Base-by-base conservation (phyloP, 2,797 vertebrate species). In the Gadopsis bispinosus region DNA sequence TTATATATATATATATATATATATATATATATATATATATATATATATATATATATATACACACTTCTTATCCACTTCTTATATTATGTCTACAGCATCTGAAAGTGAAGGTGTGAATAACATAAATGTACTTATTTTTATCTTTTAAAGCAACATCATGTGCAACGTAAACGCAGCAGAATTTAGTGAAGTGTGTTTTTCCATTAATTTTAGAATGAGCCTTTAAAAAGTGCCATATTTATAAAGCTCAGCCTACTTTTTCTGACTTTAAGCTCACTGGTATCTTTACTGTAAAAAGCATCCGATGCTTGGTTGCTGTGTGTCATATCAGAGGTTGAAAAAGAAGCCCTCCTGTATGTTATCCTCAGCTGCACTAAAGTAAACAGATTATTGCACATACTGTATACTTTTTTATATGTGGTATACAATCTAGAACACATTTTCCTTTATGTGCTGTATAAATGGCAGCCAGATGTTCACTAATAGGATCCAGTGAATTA, bases 311-410 rank as follows among this genome's bases (percentile, higher is more conserved):
- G 29, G 33, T 80, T 74, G 69, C 86, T 59, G 12, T 41, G 41
- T 61, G 83, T 75, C 19, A 84, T 5, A 7, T 73, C 9, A 0
- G 29, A 77, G 75, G 64, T 81, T 61, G 33, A 74, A 31, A 56
- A 55, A 7, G 17, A 54, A 68, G 33, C 48, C n/a, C 10, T 14
- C 2, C 17, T 41, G 12, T 55, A 12, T 48, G 20, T 47, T 66
- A 41, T 59, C 75, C 37, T 79, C 45, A 41, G 37, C 39, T 60
- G 45, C 37, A 70, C 60, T 67, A 65, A 50, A 79, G 26, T 43
- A 69, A 83, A 41, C 19, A 53, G 45, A 77, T 83, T 76, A 62
- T 45, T 65, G n/a, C 22, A 72, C 10, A 29, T 64, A 51, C 47
- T 26, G 26, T 26, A 26, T 26, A 26, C 74, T 72, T 79, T 61